phyloP scores from a whole-genome alignment of 2,113 vertebrate genomes.

The Paraplagusia blochii region DNA sequence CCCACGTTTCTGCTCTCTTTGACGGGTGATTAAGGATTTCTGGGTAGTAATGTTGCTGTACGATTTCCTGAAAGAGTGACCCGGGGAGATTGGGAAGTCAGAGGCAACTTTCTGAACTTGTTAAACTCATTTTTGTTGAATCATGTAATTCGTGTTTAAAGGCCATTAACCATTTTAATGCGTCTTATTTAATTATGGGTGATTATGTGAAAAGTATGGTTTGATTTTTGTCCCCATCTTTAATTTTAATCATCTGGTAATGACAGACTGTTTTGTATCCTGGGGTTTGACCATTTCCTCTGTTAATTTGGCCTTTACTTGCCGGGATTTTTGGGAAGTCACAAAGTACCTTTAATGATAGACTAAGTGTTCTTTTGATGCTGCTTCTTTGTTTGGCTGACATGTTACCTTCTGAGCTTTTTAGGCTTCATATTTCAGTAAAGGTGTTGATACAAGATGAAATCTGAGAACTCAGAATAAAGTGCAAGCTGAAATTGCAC shows the following conservation, averaged over 20 bases:
- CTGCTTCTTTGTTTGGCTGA: slow-evolving; percentile 34
- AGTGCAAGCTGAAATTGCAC: slow-evolving; percentile 15
- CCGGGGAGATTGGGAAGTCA: slow-evolving; percentile 3
- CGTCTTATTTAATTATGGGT: too few species aligned
- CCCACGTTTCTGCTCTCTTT: slow-evolving; percentile 32
- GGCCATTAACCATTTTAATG: too few species aligned
- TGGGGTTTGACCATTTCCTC: slow-evolving; percentile 31
- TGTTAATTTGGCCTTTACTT: slow-evolving; percentile 41
- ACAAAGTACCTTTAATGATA: slow-evolving; percentile 57
- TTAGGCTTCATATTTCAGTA: slow-evolving; percentile 29
- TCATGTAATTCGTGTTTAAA: too few species aligned
- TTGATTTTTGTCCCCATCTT: slow-evolving; percentile 39
- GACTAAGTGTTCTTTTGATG: slow-evolving; percentile 42
- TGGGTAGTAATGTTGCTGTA: slow-evolving; percentile 17
- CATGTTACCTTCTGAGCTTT: slow-evolving; percentile 15
- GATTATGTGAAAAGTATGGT: neutral
- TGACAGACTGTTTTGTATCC: slow-evolving; percentile 43
- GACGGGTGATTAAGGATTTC: slow-evolving; percentile 40
- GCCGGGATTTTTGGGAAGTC: slow-evolving; percentile 44
- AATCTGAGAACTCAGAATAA: slow-evolving; percentile 9
- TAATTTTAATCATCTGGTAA: slow-evolving; percentile 41
- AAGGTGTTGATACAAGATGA: slow-evolving; percentile 8
- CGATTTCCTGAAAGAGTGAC: slow-evolving; percentile 20
- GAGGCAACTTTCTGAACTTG: slow-evolving; percentile 22
- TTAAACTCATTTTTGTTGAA: neutral